Base-by-base conservation (phyloP, 2,113 vertebrate genomes). In the Bucco capensis region DNA sequence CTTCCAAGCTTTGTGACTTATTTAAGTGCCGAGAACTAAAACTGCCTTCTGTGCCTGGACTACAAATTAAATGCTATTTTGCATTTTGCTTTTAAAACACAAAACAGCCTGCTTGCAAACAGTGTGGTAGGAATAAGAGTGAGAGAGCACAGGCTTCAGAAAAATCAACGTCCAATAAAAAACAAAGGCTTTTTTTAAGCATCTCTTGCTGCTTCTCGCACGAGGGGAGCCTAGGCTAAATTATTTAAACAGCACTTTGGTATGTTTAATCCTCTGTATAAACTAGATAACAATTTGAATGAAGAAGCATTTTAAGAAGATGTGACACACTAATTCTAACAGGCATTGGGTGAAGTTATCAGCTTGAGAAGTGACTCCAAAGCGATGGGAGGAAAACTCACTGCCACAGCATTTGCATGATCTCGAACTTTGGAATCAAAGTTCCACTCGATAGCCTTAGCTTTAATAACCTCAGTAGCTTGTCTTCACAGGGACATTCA, bases 11-110 rank as follows among this genome's bases (percentile, higher is more conserved):
- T 72, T 14, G 40, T 49, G 58, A 19, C 83, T 53, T 80, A 77
- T 92, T 90, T 82, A 51, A 80, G 30, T 0, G 1, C n/a, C 23
- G 51, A 87, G 91, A 96, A 94, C 89, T 75, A 82, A 95, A 66
- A 75, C 40, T 60, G 60, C 8, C 24, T 90, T 95, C 91, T 91
- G 74, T 94, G 71, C 66, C 65, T 35, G 61, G 84, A 88, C 76
- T 95, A 42, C 71, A 89, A 91, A 96, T 91, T 71, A 89, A 94
- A 92, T 72, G 65, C 19, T 95, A 44, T 85, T 97, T 95, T 96
- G 77, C 87, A 92, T 95, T 93, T 95, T 91, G 28, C 82, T 95
- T 93, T 90, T 93, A 89, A 90, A 94, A 92, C 65, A 91, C 58
- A 88, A n/a, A 91, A 72, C 66, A 89, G 57, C 61, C 73, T 78